Conservation (phyloP, 2,888 invertebrate species). For the Lycocerus yunnanus region DNA sequence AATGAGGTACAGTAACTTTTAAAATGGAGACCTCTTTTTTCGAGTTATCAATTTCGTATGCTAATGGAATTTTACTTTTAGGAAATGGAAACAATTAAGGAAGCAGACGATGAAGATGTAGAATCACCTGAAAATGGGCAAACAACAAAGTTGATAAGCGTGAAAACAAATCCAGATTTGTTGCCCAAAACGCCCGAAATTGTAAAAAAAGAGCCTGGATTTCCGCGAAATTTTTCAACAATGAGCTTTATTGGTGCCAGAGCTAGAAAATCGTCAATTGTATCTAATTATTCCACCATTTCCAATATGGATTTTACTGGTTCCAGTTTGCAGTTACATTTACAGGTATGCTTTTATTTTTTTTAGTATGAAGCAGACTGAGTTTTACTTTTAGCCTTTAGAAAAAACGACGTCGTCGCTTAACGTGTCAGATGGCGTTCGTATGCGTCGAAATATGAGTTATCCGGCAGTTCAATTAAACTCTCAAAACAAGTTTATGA, state of each 20-base stretch:
- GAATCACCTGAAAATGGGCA: constrained; percentile 54
- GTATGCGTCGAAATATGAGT: constrained; percentile 52
- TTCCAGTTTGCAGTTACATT: constrained; percentile 71
- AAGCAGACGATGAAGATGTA: constrained; percentile 68
- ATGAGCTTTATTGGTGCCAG: constrained; percentile 49
- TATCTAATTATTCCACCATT: constrained; percentile 72
- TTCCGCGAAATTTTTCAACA: constrained; percentile 54
- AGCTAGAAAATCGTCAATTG: constrained; percentile 55
- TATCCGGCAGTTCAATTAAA: constrained; percentile 52
- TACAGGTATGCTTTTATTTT: constrained; percentile 54
- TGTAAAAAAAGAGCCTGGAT: constrained; percentile 50
- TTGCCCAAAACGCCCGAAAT: constrained; percentile 43
- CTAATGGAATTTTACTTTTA: constrained; percentile 42
- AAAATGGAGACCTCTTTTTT: background rate
- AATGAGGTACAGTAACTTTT: constrained; percentile 51
- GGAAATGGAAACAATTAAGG: constrained; percentile 73
- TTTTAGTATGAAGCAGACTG: background rate
- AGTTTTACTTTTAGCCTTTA: constrained; percentile 7
- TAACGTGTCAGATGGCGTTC: constrained; percentile 37
- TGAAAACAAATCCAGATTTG: constrained; percentile 49
- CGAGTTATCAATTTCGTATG: background rate
- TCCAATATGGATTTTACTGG: constrained; percentile 77
- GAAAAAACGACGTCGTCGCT: constrained; percentile 11
- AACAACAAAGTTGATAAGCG: constrained; percentile 45
- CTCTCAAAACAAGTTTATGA: constrained; percentile 45